Evolutionary conservation across 2,888 invertebrate species (phyloP).

Genomic region (Lithophane semibrunnea): DNA sequence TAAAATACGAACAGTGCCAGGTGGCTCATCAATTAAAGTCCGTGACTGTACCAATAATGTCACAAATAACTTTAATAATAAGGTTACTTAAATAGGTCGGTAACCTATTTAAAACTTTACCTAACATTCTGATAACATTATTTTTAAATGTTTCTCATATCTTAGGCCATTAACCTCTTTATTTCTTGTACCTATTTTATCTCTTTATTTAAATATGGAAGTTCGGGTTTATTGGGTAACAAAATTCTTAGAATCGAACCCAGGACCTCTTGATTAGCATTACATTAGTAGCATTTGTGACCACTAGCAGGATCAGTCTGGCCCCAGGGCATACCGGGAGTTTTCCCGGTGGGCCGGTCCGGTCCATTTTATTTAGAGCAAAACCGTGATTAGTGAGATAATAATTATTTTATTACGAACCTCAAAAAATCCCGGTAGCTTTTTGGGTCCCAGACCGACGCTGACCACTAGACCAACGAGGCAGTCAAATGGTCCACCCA

Average conservation of each 20-base stretch:
- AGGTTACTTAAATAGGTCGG: constrained; percentile 29
- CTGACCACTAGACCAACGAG: background rate
- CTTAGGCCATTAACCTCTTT: constrained; percentile 13
- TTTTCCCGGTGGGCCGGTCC: too few species aligned
- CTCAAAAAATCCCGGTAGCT: too few species aligned
- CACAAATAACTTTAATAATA: background rate
- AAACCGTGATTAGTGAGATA: too few species aligned
- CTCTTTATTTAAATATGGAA: background rate
- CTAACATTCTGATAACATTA: constrained; percentile 22
- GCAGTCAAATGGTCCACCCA: background rate
- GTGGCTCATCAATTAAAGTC: too few species aligned
- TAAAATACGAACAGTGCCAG: too few species aligned
- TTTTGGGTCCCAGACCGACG: too few species aligned
- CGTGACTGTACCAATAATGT: background rate
- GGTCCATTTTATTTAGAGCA: too few species aligned
- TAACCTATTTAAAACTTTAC: constrained; percentile 9
- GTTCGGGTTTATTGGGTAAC: background rate
- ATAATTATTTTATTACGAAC: too few species aligned
- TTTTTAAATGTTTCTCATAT: constrained; percentile 8
- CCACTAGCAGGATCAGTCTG: too few species aligned
- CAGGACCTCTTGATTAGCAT: background rate
- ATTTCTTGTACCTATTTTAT: background rate
- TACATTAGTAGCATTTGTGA: background rate
- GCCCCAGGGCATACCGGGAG: too few species aligned
- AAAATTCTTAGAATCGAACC: background rate